Evolutionary conservation across 2,113 vertebrate genomes (phyloP), one percentile per base, ranked within the genome.

Genomic region (Balaenoptera acutorostrata): DNA sequence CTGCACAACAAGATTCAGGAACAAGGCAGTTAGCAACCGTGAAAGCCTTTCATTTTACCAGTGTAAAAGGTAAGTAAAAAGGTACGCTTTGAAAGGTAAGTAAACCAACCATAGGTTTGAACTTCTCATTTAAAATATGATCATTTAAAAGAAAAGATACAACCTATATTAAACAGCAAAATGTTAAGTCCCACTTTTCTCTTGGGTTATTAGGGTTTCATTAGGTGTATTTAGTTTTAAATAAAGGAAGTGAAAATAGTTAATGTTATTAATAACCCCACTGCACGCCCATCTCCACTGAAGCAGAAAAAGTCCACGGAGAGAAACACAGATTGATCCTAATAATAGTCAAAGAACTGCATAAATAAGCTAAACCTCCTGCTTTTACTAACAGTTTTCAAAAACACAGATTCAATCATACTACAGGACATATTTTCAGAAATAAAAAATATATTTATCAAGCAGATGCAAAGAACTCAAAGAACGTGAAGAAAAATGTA

Each of bases 1-100:
- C 99, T 99, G 52, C 5, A 97, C 80, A 97, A 93, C 17, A 96
- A 72, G 87, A 97, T 17, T 13, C 0, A 88, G 41, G n/a, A 93
- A 69, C 31, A 64, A 95, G 2, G 6, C 0, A 59, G 44, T 91
- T 57, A 90, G 87, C 44, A 88, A 86, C 4, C 1, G 78, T 1
- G 25, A 85, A 88, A 81, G 13, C 7, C 17, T 83, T 63, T 41
- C 36, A 2, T 64, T 41, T 88, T 15, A 68, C 17, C 25, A 63
- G 36, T 64, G 31, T 33, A 69, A 92, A 95, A 72, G 15, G 8
- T 89, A 85, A 88, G 13, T 20, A 82, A 94, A 88, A 52, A 52
- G 52, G 52, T 52, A 52, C 17, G 36, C 88, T 55, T 18, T 78
- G 75, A 92, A 95, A 77, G 20, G 8, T 89, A 85, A 81, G 11